Base-by-base conservation (phyloP, 2,888 invertebrate genomes). In the Petrolisthes manimaculis region DNA sequence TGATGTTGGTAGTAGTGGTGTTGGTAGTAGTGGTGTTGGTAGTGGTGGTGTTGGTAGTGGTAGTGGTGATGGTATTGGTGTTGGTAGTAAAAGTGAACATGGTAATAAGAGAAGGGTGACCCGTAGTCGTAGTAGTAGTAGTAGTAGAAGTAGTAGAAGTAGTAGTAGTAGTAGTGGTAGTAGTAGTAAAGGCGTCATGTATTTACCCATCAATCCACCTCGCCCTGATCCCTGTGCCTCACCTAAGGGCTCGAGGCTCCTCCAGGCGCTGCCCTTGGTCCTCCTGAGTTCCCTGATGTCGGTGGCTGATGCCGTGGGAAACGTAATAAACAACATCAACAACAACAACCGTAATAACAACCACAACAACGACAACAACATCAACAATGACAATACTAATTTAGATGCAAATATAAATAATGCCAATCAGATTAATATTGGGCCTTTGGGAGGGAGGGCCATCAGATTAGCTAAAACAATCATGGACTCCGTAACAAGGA, bases 261-360 rank as follows among this genome's bases (percentile, higher is more conserved):
- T 88, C 55, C 53, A 84, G 67, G 87, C 87, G 0, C 55, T 86
- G 21, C 89, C 89, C 0, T 82, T 88, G 56, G 87, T 86, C 37
- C 78, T 89, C 67, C 84, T 89, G 67, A 88, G 87, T 67, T 78
- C 87, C 51, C 67, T 87, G 5, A 14, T 89, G 14, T 77, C 89
- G 24, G 89, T 88, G 51, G 86, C 87, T 9, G 89, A 89, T 37
- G 86, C 86, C 69, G 86, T 89, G 55, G 86, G 83, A 18, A 89
- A 83, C 55, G 84, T 89, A 5, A 24, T 86, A 18, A 89, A 86
- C 75, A 89, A 89, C 55, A 83, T 89, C 83, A 89, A 89, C 67
- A 83, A 24, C 54, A 89, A 86, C 69, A 86, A 89, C 80, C 83
- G 75, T 51, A 89, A 88, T 37, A 86, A 88, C 54, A 86, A 89